Evolutionary conservation across 2,888 invertebrate species (phyloP).

Genomic region (Coelogynopora nodosa): DNA sequence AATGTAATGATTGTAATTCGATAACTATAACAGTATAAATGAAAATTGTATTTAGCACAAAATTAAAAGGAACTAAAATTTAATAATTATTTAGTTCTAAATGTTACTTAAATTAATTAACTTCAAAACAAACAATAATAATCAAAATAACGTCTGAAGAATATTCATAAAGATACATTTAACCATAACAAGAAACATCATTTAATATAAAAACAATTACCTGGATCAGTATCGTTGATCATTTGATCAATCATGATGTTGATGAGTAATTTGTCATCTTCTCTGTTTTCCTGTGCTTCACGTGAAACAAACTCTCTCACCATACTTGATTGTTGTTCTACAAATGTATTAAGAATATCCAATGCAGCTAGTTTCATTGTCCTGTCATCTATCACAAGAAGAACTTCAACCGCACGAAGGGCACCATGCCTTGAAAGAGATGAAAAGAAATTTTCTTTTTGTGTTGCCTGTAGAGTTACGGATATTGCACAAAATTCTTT

Average conservation of each 20-base stretch:
- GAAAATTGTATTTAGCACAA: no score
- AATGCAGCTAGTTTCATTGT: conserved; percentile 93
- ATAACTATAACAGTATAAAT: no score
- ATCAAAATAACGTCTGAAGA: no score
- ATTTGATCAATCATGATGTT: conserved; percentile 98
- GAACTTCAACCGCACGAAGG: conserved; percentile 59
- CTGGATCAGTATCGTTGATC: conserved; percentile 87
- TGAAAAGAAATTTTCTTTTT: conserved; percentile 94
- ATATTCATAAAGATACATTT: no score
- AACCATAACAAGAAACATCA: no score
- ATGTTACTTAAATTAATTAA: no score
- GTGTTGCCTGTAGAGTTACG: conserved; percentile 92
- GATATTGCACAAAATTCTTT: conserved; percentile 99
- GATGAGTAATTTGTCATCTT: conserved; percentile 80
- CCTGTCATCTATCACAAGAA: conserved; percentile 70
- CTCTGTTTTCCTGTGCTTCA: conserved; percentile 73
- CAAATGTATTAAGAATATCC: conserved; percentile 93
- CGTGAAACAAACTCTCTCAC: conserved; percentile 92
- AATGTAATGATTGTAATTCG: no score
- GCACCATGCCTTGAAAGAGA: conserved; percentile 62
- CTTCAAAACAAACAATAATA: no score
- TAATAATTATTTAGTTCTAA: no score
- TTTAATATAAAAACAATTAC: no score
- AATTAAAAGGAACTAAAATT: no score
- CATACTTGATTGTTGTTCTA: conserved; percentile 94